These are phyloP conservation scores for Papilio elwesi DNA, from an alignment of 2,888 invertebrate genomes.

Conservation along the genomic window DNA sequence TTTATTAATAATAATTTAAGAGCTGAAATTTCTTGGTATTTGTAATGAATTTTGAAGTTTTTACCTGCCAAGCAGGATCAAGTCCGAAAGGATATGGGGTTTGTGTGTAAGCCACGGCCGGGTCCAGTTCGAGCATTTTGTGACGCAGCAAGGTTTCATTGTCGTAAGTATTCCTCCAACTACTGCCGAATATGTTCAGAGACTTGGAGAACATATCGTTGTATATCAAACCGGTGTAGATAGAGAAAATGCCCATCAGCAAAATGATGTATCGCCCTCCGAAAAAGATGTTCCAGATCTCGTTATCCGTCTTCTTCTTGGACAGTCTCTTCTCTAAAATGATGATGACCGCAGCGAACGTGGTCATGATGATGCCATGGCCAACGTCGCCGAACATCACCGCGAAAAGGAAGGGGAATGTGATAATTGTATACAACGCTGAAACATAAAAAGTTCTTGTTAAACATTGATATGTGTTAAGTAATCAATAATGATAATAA, in stretches of 20 bases:
- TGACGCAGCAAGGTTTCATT: constrained; percentile 59
- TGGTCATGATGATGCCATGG: constrained; percentile 87
- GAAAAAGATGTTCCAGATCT: constrained; percentile 90
- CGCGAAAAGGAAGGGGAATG: constrained; percentile 91
- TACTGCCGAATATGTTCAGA: constrained; percentile 87
- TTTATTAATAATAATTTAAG: neutral
- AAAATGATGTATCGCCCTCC: constrained; percentile 89
- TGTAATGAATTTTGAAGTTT: constrained; percentile 5
- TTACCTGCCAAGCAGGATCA: constrained; percentile 89
- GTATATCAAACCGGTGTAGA: constrained; percentile 90
- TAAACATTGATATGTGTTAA: too few relatives aligned
- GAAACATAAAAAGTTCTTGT: constrained; percentile 49
- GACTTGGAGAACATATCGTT: constrained; percentile 90
- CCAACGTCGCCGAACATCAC: constrained; percentile 92
- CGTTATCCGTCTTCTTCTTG: constrained; percentile 79
- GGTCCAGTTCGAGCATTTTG: constrained; percentile 73
- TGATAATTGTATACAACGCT: constrained; percentile 89
- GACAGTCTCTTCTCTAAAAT: constrained; percentile 85
- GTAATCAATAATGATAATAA: too few relatives aligned
- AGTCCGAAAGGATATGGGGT: constrained; percentile 88
- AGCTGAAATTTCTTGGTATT: constrained; percentile 5
- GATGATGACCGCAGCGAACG: constrained; percentile 86
- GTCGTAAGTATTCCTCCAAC: constrained; percentile 82
- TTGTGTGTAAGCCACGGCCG: constrained; percentile 68
- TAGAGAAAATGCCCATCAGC: constrained; percentile 89